Percentiles rank a stretch among this genome's conserved stretches.
Evolutionary conservation across 2,797 vertebrate species (phyloP).

Genomic region (Decapterus maruadsi): DNA sequence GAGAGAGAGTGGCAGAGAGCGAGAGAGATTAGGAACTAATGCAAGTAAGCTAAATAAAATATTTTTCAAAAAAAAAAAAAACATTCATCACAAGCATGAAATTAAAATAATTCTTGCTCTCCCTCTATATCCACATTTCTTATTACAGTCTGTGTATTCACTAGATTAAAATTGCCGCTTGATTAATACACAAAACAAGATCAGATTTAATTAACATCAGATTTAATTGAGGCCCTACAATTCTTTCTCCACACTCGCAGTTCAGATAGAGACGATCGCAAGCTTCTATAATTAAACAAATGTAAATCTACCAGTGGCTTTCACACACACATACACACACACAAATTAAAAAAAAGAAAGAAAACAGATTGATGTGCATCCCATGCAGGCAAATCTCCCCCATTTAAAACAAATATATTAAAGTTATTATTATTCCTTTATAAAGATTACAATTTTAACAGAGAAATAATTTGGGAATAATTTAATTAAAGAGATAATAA

Average conservation of each 20-base stretch:
- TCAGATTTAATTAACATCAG: conserved; percentile 91
- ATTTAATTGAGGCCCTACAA: conserved; percentile 88
- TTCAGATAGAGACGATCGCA: conserved; percentile 81
- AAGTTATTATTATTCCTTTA: conserved; percentile 83
- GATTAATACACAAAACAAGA: conserved; percentile 90
- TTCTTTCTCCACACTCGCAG: conserved; percentile 77
- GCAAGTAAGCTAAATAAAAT: conserved; percentile 82
- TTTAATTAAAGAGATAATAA: conserved; percentile 87
- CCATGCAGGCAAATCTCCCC: conserved; percentile 80
- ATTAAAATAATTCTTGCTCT: conserved; percentile 85
- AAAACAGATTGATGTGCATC: conserved; percentile 77
- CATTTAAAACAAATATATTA: conserved; percentile 81
- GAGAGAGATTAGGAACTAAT: conserved; percentile 76
- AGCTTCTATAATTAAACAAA: conserved; percentile 84
- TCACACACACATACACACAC: conserved; percentile 17
- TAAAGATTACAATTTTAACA: conserved; percentile 78
- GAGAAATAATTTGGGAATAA: conserved; percentile 82
- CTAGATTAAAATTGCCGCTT: conserved; percentile 89
- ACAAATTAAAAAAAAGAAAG: conserved; percentile 36
- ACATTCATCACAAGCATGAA: conserved; percentile 86
- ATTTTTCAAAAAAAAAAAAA: conserved; percentile 48
- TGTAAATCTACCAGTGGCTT: conserved; percentile 81
- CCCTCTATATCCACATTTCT: conserved; percentile 79
- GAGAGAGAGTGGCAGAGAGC: neutral
- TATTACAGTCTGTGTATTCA: conserved; percentile 85